Conservation (phyloP, 1,140 invertebrate genomes). For the Eurosta solidaginis region DNA sequence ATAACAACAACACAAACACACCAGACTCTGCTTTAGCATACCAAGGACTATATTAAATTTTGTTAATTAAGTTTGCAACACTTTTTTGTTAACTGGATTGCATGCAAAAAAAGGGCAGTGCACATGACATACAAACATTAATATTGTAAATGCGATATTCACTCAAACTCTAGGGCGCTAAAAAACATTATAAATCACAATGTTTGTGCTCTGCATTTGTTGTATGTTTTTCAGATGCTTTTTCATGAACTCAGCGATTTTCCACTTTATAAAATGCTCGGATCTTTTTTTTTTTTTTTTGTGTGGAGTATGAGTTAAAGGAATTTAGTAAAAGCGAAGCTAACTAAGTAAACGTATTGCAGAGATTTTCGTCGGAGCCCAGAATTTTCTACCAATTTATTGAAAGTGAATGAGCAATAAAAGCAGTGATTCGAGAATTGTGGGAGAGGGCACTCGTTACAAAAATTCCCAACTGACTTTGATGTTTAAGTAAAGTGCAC, state of each 20-base stretch:
- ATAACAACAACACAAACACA: background rate
- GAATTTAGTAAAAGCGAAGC: background rate
- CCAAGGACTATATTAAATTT: background rate
- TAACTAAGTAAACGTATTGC: background rate
- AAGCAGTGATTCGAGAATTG: background rate
- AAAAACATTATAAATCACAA: background rate
- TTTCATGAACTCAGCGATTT: slow-evolving; percentile 4
- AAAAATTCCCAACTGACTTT: background rate
- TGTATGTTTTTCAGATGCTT: background rate
- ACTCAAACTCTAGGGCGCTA: background rate
- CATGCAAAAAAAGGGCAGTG: background rate
- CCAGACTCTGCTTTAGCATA: background rate
- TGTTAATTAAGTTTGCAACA: slow-evolving; percentile 15
- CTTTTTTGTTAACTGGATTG: background rate
- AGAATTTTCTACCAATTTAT: background rate
- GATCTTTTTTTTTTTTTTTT: background rate
- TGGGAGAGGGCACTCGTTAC: background rate
- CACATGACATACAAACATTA: background rate
- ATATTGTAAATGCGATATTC: background rate
- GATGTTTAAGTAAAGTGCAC: too few relatives aligned
- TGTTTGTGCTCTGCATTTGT: background rate
- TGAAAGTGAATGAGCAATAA: background rate
- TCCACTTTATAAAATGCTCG: background rate
- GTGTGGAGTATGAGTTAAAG: background rate
- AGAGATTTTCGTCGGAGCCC: background rate